Evolutionary conservation across 2,113 vertebrate genomes (phyloP), one percentile per base, ranked within the genome.

Genomic region (Smithornis capensis): DNA sequence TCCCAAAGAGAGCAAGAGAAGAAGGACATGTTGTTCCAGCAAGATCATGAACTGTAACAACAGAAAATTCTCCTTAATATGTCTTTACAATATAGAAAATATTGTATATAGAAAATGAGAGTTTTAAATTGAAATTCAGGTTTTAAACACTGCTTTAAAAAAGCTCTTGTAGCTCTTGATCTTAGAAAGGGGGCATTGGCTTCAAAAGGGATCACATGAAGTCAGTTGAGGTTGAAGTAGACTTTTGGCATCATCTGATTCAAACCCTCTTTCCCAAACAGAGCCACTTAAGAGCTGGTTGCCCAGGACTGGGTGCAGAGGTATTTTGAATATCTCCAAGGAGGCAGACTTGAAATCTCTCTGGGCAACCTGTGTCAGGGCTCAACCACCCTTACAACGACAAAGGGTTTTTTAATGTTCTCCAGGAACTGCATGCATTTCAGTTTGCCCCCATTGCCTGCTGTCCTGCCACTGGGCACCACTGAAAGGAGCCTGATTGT

Each of bases 221-320:
- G 10, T n/a, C 60, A 87, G 14, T 53, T 4, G 64, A 77, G 7
- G 1, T 29, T 71, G 40, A 80, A 83, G 7, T 12, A 16, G 14
- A 56, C 12, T 31, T 62, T 31, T 40, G 27, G 56, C 4, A 8
- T 31, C 21, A 52, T 33, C 45, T 57, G 9, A 23, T 77, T 17
- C 24, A 49, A 77, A 76, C 4, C 14, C 16, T 56, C 7, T 23
- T 42, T 10, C 16, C 50, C 47, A 49, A 77, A 52, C 3, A 86
- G 4, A 4, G 11, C 10, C 18, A 50, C 17, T 17, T 14, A 57
- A n/a, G 25, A 60, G 7, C 12, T 6, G 0, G 11, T 33, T 80
- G 16, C 21, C 27, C 3, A 50, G 5, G 19, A 19, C 29, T 29
- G 16, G 27, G 12, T 52, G 6, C 15, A 67, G 19, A 87, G 12